phyloP scores from a whole-genome alignment of 2,797 vertebrate species.

The Peromyscus melanophrys region DNA sequence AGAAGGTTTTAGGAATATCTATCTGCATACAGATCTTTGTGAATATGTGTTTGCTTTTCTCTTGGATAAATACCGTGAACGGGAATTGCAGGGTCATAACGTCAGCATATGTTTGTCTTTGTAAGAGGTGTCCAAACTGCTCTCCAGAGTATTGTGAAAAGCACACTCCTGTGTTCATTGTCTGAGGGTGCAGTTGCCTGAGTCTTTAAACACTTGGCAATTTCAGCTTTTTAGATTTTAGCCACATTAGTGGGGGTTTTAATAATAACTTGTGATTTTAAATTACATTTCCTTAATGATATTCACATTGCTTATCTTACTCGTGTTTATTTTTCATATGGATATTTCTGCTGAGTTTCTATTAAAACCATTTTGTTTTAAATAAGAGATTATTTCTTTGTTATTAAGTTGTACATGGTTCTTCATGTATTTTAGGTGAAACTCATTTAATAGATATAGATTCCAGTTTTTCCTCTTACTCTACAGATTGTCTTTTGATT shows the following conservation, averaged over 20 bases:
- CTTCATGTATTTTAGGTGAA: not conserved
- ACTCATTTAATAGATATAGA: not conserved
- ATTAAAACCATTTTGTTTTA: constrained; percentile 22
- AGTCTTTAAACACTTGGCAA: not conserved
- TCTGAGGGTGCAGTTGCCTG: not conserved
- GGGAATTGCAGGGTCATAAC: not conserved
- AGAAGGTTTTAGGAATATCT: not conserved
- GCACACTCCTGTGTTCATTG: not conserved
- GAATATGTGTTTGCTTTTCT: constrained; percentile 43
- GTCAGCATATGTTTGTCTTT: constrained; percentile 7
- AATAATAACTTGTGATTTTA: not conserved
- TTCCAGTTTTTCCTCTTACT: not conserved
- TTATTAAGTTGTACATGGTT: not conserved
- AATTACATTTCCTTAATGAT: constrained; percentile 14
- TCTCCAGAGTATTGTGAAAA: not conserved
- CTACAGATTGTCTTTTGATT: not conserved
- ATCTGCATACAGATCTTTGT: not conserved
- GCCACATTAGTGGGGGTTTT: not conserved
- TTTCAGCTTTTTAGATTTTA: not conserved
- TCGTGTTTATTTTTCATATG: constrained; percentile 9
- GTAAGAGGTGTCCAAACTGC: not conserved
- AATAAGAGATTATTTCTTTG: not conserved
- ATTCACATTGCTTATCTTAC: not conserved
- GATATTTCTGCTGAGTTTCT: not conserved
- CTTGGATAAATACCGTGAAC: not conserved